A percentile compares a stretch with the other conserved stretches of the same genome.
Evolutionary conservation across 1,140 invertebrate species (phyloP).

Genomic region (Drosophila pachea): DNA sequence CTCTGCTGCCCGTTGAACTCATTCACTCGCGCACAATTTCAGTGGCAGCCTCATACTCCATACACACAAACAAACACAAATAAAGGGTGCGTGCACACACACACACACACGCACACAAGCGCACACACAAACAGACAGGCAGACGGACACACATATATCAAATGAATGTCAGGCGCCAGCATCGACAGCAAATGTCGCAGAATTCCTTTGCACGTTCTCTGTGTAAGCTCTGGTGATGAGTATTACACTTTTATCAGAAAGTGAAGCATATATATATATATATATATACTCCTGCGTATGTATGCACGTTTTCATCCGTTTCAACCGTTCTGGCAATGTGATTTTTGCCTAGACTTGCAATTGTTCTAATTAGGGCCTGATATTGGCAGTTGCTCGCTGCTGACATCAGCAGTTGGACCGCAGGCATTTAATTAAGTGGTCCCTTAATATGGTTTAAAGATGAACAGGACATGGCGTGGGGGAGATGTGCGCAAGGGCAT

Average conservation of each 20-base stretch:
- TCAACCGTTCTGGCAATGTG: too few species aligned
- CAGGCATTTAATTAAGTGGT: slow-evolving; percentile 39
- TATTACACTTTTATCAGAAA: background rate
- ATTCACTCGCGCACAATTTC: slow-evolving; percentile 7
- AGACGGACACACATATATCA: slow-evolving; percentile 33
- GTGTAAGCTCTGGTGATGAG: background rate
- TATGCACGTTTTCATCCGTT: too few species aligned
- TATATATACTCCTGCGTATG: too few species aligned
- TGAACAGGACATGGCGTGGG: background rate
- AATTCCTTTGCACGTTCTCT: slow-evolving; percentile 37
- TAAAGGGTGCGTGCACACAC: slow-evolving; percentile 8
- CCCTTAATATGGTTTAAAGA: slow-evolving; percentile 9
- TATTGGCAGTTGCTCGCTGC: background rate
- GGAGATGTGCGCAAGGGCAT: slow-evolving; percentile 4
- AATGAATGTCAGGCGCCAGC: slow-evolving; percentile 67
- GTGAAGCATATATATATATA: too few species aligned
- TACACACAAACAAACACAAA: background rate
- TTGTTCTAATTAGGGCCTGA: too few species aligned
- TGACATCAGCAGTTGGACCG: slow-evolving; percentile 23
- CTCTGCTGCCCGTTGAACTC: background rate
- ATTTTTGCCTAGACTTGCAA: too few species aligned
- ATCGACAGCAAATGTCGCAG: slow-evolving; percentile 56
- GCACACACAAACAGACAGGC: slow-evolving; percentile 16
- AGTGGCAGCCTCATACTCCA: background rate
- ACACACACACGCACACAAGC: slow-evolving; percentile 10